Evolutionary conservation across 2,797 vertebrate genomes (phyloP).

Genomic region (Fistularia commersonii): DNA sequence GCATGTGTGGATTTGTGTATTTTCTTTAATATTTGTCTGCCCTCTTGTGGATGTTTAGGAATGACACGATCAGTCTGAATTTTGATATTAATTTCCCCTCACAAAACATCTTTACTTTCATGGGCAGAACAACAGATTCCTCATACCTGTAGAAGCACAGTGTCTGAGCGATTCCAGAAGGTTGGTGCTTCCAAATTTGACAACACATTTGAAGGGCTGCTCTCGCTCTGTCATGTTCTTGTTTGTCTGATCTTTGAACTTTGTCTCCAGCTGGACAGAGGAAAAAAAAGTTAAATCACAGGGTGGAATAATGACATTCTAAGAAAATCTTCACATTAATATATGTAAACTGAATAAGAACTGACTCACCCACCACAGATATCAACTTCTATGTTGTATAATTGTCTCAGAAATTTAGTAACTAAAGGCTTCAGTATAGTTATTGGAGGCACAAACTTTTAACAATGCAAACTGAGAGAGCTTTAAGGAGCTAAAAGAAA

Average conservation of each 20-base stretch:
- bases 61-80: not conserved
- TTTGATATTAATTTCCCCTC: not conserved
- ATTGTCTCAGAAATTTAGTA: no score
- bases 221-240: constrained; percentile 66
- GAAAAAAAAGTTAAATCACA: constrained; percentile 2
- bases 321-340: no score
- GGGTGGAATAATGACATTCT: no score
- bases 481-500: no score
- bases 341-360: no score
- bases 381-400: no score
- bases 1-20: not conserved
- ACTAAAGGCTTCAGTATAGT: no score
- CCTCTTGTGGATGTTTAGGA: constrained; percentile 47
- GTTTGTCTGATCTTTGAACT: constrained; percentile 76
- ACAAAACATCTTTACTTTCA: no score
- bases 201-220: constrained; percentile 82
- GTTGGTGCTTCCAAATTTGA: constrained; percentile 88
- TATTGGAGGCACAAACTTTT: no score
- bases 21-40: constrained; percentile 2
- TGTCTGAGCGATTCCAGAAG: constrained; percentile 86
- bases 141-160: constrained; percentile 82
- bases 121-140: not conserved
- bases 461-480: no score
- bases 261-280: constrained; percentile 84
- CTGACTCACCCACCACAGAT: no score